Percentiles rank a stretch among this genome's conserved stretches.
Evolutionary conservation across 2,888 invertebrate genomes (phyloP).

Genomic region (Orchesellides sinensis): DNA sequence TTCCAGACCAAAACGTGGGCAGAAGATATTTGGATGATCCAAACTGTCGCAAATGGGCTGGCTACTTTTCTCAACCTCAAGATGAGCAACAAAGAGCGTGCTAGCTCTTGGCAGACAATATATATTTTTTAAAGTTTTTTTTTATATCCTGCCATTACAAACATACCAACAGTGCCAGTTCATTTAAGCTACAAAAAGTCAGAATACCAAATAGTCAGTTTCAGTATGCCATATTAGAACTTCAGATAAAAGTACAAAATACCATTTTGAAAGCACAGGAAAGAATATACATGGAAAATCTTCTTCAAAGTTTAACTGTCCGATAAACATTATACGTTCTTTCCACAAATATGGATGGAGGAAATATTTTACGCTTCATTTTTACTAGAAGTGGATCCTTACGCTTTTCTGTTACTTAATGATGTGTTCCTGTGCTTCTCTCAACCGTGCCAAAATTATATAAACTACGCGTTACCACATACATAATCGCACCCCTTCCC

Average conservation of each 20-base stretch:
- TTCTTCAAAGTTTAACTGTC: too few species aligned
- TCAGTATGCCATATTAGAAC: slow-evolving; percentile 35
- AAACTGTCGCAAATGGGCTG: slow-evolving; percentile 86
- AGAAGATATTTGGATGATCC: slow-evolving; percentile 88
- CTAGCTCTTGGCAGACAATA: not conserved
- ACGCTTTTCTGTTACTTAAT: too few species aligned
- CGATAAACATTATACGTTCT: not conserved
- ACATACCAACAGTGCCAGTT: slow-evolving; percentile 47
- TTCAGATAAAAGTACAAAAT: slow-evolving; percentile 34
- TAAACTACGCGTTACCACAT: too few species aligned
- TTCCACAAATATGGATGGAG: not conserved
- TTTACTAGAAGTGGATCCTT: too few species aligned
- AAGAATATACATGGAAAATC: not conserved
- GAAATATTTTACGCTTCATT: too few species aligned
- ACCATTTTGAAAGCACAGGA: slow-evolving; percentile 11
- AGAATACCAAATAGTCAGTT: slow-evolving; percentile 33
- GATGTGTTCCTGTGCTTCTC: slow-evolving; percentile 8
- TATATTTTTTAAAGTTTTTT: too few species aligned
- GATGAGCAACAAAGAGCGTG: slow-evolving; percentile 44
- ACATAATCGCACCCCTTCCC: not conserved
- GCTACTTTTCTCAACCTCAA: slow-evolving; percentile 89
- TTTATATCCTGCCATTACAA: slow-evolving; percentile 29
- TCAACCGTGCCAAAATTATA: slow-evolving; percentile 29
- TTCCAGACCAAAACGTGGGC: slow-evolving; percentile 95
- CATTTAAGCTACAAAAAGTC: slow-evolving; percentile 33